phyloP scores from a whole-genome alignment of 2,888 invertebrate species.

The Pseudococcus viburni region DNA sequence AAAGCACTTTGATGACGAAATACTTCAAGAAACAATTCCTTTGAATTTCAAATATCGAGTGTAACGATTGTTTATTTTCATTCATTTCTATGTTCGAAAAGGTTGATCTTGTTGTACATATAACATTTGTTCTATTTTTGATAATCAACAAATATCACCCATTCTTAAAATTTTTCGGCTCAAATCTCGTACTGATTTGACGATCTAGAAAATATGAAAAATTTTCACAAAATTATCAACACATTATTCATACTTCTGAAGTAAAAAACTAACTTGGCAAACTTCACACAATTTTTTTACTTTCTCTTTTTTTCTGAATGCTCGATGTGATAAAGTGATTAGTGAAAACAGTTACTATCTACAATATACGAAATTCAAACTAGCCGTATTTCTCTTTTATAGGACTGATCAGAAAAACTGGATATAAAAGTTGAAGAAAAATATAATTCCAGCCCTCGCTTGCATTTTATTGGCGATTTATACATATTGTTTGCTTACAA shows the following conservation, averaged over 20 bases:
- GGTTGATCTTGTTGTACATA: too few relatives aligned
- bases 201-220: background rate
- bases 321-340: constrained; percentile 42
- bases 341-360: background rate
- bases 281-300: background rate
- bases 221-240: background rate
- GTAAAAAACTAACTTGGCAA: constrained; percentile 7
- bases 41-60: background rate
- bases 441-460: constrained; percentile 58
- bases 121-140: too few relatives aligned
- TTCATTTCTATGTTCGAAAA: too few relatives aligned
- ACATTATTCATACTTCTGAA: background rate
- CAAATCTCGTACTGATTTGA: background rate
- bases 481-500: constrained; percentile 66
- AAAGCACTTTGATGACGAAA: background rate
- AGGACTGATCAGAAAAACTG: constrained; percentile 62
- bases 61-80: too few relatives aligned
- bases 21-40: background rate
- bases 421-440: constrained; percentile 54
- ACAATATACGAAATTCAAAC: constrained; percentile 26
- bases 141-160: background rate
- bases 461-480: constrained; percentile 64
- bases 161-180: background rate
- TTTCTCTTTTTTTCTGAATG: background rate
- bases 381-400: constrained; percentile 60